Percentiles rank a stretch among this genome's conserved stretches.
phyloP scores from a whole-genome alignment of 2,113 vertebrate genomes.

The Turnix velox region DNA sequence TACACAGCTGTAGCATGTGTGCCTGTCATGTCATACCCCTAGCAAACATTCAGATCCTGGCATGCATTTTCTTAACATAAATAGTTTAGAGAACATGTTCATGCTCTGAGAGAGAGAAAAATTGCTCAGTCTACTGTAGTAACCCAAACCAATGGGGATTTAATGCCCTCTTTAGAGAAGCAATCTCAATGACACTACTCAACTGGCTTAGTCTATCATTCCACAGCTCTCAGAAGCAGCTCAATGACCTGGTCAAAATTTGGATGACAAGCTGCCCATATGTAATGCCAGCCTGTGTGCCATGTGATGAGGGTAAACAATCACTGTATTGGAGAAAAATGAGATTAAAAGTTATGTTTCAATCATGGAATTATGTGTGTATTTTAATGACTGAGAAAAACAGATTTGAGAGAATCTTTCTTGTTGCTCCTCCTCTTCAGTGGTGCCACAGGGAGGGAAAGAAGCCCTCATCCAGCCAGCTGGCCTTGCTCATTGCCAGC shows the following conservation, averaged over 20 bases:
- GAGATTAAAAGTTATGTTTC: not conserved
- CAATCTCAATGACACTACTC: not conserved
- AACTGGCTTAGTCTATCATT: not conserved
- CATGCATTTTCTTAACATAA: constrained; percentile 53
- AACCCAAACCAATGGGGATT: not conserved
- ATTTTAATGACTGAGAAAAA: not conserved
- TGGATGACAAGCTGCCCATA: not conserved
- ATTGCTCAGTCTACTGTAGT: not conserved
- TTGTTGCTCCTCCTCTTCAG: not conserved
- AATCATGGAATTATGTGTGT: not conserved
- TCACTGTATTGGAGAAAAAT: not conserved
- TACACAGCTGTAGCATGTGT: constrained; percentile 54
- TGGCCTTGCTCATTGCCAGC: not conserved
- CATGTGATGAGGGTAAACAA: not conserved
- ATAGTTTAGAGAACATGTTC: constrained; percentile 42
- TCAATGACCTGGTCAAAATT: not conserved
- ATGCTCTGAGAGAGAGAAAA: not conserved
- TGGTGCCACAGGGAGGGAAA: not conserved
- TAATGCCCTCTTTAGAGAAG: not conserved
- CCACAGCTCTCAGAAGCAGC: not conserved
- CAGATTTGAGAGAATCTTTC: not conserved
- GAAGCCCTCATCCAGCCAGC: not conserved
- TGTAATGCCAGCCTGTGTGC: not conserved
- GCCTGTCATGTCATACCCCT: constrained; percentile 55
- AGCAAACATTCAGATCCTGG: constrained; percentile 30